Conservation (phyloP, 1,140 invertebrate species). For the Drosophila repletoides region DNA sequence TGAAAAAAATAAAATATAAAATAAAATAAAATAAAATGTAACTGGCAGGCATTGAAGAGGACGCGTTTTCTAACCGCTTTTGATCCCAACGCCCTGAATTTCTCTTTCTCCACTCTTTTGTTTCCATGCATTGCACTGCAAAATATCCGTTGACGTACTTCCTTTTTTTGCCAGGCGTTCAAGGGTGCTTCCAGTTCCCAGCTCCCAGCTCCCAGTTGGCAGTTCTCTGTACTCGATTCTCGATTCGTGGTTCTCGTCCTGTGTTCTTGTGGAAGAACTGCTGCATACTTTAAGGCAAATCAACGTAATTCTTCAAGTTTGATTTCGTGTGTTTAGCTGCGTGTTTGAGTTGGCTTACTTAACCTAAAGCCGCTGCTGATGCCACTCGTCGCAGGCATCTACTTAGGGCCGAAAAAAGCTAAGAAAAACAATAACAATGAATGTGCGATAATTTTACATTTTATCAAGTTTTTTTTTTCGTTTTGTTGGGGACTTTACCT, state of each 20-base stretch:
- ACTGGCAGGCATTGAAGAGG: constrained; percentile 55
- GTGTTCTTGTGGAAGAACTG: not conserved
- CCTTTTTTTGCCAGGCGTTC: constrained; percentile 26
- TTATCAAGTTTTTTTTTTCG: constrained; percentile 81
- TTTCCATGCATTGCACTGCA: constrained; percentile 59
- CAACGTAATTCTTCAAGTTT: constrained; percentile 70
- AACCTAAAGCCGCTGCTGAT: constrained; percentile 31
- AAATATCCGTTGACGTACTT: constrained; percentile 73
- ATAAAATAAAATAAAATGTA: constrained; percentile 64
- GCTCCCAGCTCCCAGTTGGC: no score
- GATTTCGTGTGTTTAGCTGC: constrained; percentile 66
- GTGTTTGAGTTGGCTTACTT: constrained; percentile 68
- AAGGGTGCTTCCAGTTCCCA: constrained; percentile 6
- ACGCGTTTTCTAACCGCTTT: not conserved
- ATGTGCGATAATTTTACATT: constrained; percentile 81
- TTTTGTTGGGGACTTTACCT: constrained; percentile 40
- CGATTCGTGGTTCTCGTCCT: not conserved
- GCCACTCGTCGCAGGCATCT: constrained; percentile 3
- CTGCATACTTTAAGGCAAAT: constrained; percentile 55
- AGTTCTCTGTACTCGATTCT: not conserved
- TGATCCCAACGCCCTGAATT: no score
- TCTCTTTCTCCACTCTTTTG: not conserved
- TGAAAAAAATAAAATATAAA: constrained; percentile 50
- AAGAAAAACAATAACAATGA: constrained; percentile 77
- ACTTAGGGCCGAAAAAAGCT: no score